These are phyloP conservation scores for Pluvialis apricaria DNA, from an alignment of 2,113 vertebrate species.

Conservation along the genomic window DNA sequence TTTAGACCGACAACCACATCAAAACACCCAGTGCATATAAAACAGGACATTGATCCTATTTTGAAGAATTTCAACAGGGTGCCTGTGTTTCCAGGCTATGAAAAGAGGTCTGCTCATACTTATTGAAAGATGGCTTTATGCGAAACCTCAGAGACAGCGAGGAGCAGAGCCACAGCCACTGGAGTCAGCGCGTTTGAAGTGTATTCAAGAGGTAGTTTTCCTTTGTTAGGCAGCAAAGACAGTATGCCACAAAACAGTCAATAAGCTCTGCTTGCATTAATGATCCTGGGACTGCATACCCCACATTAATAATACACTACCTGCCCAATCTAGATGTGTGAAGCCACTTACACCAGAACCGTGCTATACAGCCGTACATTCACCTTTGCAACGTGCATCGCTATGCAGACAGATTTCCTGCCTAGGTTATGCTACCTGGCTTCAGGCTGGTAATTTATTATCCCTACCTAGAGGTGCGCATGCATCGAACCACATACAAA, in stretches of 20 bases:
- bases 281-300: neutral
- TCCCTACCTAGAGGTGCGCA: neutral
- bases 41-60: conserved; percentile 44
- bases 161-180: neutral
- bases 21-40: conserved; percentile 35
- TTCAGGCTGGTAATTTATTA: neutral
- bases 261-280: neutral
- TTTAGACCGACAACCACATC: conserved; percentile 26
- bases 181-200: conserved; percentile 21
- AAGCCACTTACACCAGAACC: neutral
- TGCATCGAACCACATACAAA: neutral
- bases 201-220: conserved; percentile 21
- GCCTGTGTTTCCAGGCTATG: conserved; percentile 41
- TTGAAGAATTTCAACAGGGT: conserved; percentile 41
- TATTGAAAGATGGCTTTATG: conserved; percentile 38
- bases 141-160: neutral
- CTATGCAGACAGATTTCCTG: neutral
- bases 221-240: conserved; percentile 57
- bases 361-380: neutral
- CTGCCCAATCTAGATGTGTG: neutral
- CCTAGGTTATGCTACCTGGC: neutral
- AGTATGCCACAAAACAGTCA: conserved; percentile 12
- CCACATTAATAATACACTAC: neutral
- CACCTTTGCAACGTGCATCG: neutral
- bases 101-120: conserved; percentile 46